phyloP scores from a whole-genome alignment of 2,113 vertebrate species.

The Clarias gariepinus region DNA sequence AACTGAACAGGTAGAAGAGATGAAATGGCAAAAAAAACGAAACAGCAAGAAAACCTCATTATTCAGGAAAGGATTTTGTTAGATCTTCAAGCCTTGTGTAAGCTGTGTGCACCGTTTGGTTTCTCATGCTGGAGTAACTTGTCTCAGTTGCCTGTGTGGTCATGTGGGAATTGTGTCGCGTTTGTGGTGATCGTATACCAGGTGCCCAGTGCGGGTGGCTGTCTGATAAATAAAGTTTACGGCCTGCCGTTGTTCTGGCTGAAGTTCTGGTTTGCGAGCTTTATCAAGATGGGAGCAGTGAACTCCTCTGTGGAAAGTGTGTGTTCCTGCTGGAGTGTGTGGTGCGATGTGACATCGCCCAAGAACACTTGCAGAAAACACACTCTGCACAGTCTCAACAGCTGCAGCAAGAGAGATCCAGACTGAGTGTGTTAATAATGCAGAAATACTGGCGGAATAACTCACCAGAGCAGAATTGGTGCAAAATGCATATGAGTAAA shows the following conservation, averaged over 20 bases:
- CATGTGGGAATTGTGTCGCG: slow-evolving; percentile 74
- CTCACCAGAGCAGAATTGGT: background rate
- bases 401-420: slow-evolving; percentile 66
- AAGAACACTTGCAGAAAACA: slow-evolving; percentile 64
- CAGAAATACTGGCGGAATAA: slow-evolving; percentile 73
- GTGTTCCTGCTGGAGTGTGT: slow-evolving; percentile 74
- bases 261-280: slow-evolving; percentile 69
- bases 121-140: background rate
- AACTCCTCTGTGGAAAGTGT: slow-evolving; percentile 77
- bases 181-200: slow-evolving; percentile 66
- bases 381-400: slow-evolving; percentile 62
- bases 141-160: background rate
- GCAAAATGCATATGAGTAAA: background rate
- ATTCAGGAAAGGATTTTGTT: background rate
- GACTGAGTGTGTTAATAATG: slow-evolving; percentile 67
- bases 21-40: background rate
- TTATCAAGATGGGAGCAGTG: slow-evolving; percentile 67
- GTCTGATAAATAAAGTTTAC: slow-evolving; percentile 68
- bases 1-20: background rate
- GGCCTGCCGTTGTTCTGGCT: slow-evolving; percentile 72
- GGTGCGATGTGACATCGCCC: slow-evolving; percentile 67
- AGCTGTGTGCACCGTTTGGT: background rate
- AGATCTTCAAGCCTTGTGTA: background rate
- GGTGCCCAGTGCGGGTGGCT: slow-evolving; percentile 76
- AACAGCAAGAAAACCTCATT: too few species aligned